Conservation (phyloP, 2,888 invertebrate genomes). For the Meliscaeva auricollis region DNA sequence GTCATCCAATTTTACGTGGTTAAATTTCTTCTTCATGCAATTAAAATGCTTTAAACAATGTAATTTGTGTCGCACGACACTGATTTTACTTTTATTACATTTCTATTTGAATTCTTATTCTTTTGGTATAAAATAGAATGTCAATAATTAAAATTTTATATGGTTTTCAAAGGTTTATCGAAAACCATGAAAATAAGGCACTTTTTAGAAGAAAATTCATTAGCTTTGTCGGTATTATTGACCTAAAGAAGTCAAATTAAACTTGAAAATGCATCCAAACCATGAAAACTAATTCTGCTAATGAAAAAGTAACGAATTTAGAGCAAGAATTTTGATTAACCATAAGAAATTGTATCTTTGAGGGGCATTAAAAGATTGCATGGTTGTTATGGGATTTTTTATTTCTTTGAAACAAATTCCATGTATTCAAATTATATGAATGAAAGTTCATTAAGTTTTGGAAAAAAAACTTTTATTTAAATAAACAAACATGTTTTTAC, state of each 20-base stretch:
- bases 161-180: background rate
- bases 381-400: background rate
- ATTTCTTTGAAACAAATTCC: background rate
- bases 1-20: background rate
- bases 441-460: background rate
- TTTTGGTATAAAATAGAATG: background rate
- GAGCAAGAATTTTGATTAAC: conserved; percentile 8
- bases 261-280: background rate
- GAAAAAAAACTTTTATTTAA: background rate
- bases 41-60: background rate
- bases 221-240: conserved; percentile 12
- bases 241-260: background rate
- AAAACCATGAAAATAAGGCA: background rate
- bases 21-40: background rate
- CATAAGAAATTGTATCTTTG: background rate
- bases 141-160: background rate
- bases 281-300: conserved; percentile 12
- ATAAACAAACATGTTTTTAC: background rate
- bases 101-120: background rate
- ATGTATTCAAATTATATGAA: background rate
- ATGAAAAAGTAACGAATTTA: conserved; percentile 15
- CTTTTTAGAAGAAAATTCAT: background rate
- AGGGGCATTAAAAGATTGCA: background rate
- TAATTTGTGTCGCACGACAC: background rate
- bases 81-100: background rate